These are phyloP conservation scores for Arenaria interpres DNA, from an alignment of 2,113 vertebrate genomes.

Conservation along the genomic window DNA sequence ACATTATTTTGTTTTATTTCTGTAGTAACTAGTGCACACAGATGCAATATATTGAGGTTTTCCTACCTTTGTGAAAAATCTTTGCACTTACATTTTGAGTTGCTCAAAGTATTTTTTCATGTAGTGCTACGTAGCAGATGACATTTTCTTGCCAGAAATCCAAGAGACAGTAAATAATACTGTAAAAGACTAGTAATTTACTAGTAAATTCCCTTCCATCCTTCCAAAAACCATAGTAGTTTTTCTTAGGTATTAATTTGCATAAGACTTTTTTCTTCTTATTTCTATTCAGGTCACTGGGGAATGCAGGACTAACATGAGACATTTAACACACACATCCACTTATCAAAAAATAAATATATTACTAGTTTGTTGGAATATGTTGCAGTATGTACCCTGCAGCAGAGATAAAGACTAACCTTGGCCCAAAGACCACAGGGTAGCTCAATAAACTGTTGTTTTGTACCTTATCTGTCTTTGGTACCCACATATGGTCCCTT, in stretches of 20 bases:
- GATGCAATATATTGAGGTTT: background rate
- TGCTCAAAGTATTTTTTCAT: background rate
- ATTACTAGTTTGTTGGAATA: background rate
- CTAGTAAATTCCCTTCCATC: background rate
- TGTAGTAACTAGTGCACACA: background rate
- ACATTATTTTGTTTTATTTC: background rate
- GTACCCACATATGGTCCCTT: background rate
- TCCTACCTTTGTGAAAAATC: background rate
- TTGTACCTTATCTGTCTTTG: background rate
- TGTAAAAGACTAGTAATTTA: background rate
- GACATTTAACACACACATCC: background rate
- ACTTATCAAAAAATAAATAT: conserved; percentile 40
- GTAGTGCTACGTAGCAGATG: background rate
- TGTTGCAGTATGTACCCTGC: background rate
- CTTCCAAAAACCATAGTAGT: background rate
- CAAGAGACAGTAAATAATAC: background rate
- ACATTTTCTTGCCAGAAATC: background rate
- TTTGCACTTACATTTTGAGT: background rate
- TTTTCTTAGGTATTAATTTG: background rate
- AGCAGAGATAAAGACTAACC: conserved; percentile 7
- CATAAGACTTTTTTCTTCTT: background rate
- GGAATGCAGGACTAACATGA: background rate
- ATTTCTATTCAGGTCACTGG: background rate
- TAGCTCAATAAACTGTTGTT: background rate
- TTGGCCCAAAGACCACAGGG: background rate